Base-by-base conservation (phyloP, 2,113 vertebrate species). In the Vulpes vulpes region DNA sequence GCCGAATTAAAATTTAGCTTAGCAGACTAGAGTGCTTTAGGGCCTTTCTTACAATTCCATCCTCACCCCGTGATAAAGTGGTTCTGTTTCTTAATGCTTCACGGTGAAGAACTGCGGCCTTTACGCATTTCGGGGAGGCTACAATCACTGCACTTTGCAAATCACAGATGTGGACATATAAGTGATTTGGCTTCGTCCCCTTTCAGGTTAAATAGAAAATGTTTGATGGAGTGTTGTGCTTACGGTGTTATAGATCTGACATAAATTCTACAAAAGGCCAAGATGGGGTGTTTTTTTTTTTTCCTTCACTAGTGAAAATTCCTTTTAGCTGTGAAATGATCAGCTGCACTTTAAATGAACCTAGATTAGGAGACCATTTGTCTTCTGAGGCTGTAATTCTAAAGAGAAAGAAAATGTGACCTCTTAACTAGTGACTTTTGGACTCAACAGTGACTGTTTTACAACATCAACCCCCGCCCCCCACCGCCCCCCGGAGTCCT, bases 291-390 rank as follows among this genome's bases (percentile, higher is more conserved):
- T 67, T 14, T 88, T 85, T 71, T 95, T 71, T 83, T 69, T 53
- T 82, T 15, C 10, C 79, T 92, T 97, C 23, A 12, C 67, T 82
- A 96, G 92, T 96, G 84, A 96, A 97, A 98, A 97, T 96, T 96
- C 95, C 80, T 95, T 96, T 98, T 97, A 98, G 96, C 91, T 95
- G 82, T 91, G 91, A 94, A 98, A 98, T 96, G 97, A 98, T 97
- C 96, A 92, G 97, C 83, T 98, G 97, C 90, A 98, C 98, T 98
- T 98, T 97, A 97, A 98, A 97, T 96, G 97, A 98, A 97, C 95
- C 94, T 97, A 84, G 91, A 97, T 98, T 97, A 97, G 92, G 64
- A 95, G 53, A 74, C 65, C 65, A 67, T 98, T 98, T 98, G 94
- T 98, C 98, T 98, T 93, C 32, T 2, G 10, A 27, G 35, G 81